Conservation (phyloP, 2,113 vertebrate genomes). For the Cyprinodon variegatus region DNA sequence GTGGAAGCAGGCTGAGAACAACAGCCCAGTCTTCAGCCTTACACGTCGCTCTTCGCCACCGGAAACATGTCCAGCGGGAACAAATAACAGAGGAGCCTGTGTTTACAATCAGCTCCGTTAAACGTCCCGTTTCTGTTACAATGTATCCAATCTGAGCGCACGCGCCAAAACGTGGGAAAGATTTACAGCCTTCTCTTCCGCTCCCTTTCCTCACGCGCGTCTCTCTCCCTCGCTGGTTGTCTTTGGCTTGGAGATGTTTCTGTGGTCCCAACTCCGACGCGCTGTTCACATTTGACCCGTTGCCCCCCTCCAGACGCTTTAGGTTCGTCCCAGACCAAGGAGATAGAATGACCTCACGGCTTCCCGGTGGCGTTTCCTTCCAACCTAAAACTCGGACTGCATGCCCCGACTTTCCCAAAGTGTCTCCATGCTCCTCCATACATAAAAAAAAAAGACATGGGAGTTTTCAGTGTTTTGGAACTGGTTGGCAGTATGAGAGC, state of each 20-base stretch:
- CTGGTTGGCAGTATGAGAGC: background rate
- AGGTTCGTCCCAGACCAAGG: slow-evolving; percentile 3
- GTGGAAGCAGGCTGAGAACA: slow-evolving; percentile 1
- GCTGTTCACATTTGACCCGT: slow-evolving; percentile 2
- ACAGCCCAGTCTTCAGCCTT: slow-evolving; percentile 6
- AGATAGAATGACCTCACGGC: background rate
- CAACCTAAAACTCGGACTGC: background rate
- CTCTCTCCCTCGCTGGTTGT: slow-evolving; percentile 42
- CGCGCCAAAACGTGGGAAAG: slow-evolving; percentile 8
- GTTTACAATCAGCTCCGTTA: slow-evolving; percentile 32
- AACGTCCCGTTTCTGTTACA: slow-evolving; percentile 9
- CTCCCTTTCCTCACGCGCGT: slow-evolving; percentile 18
- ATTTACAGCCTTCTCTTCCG: slow-evolving; percentile 41
- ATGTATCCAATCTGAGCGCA: slow-evolving; percentile 39
- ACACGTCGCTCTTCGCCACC: slow-evolving; percentile 37
- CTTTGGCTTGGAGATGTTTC: slow-evolving; percentile 45
- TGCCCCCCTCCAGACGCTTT: background rate
- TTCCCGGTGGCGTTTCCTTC: background rate
- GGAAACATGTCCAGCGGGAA: slow-evolving; percentile 42
- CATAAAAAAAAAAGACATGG: slow-evolving; percentile 8
- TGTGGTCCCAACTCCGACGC: slow-evolving; percentile 27
- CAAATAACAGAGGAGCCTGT: background rate
- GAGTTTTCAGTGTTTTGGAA: slow-evolving; percentile 39
- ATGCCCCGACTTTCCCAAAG: slow-evolving; percentile 41
- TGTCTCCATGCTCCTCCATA: slow-evolving; percentile 29